A percentile compares a stretch with the other conserved stretches of the same genome.
These are phyloP conservation scores for Scaptomyza cyrtandrae DNA, from an alignment of 2,888 invertebrate species.

Conservation along the genomic window DNA sequence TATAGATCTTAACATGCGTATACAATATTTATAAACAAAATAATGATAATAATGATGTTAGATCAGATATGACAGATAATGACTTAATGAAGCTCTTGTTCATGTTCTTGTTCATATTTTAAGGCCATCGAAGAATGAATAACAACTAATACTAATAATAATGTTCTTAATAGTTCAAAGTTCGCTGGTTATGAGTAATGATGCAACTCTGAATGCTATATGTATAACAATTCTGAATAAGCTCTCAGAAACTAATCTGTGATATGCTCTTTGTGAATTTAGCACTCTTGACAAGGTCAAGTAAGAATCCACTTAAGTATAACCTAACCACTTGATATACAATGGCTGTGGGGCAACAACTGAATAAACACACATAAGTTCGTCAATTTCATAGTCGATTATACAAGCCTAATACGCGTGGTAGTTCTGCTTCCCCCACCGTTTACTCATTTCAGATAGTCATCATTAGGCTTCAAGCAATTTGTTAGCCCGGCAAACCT, in stretches of 20 bases:
- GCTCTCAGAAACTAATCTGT: too few relatives aligned
- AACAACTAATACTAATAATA: too few relatives aligned
- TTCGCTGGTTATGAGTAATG: background rate
- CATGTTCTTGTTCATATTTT: background rate
- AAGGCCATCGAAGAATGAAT: background rate
- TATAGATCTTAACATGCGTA: too few relatives aligned
- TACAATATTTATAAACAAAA: too few relatives aligned
- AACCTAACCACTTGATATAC: conserved; percentile 23
- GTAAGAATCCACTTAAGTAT: background rate
- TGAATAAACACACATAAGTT: conserved; percentile 42
- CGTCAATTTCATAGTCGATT: conserved; percentile 38
- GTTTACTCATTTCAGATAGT: conserved; percentile 47
- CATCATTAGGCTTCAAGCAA: conserved; percentile 48
- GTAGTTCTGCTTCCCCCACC: conserved; percentile 32
- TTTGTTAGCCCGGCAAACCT: conserved; percentile 34
- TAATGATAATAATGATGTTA: too few relatives aligned
- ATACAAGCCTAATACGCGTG: conserved; percentile 43
- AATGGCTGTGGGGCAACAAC: conserved; percentile 17
- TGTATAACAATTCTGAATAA: background rate
- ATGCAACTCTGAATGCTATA: background rate
- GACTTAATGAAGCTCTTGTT: background rate
- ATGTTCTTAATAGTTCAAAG: background rate
- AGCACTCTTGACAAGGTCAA: conserved; percentile 2
- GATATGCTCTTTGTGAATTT: background rate
- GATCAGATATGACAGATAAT: too few relatives aligned